phyloP scores from a whole-genome alignment of 2,888 invertebrate species.

The Pollenia labialis region DNA sequence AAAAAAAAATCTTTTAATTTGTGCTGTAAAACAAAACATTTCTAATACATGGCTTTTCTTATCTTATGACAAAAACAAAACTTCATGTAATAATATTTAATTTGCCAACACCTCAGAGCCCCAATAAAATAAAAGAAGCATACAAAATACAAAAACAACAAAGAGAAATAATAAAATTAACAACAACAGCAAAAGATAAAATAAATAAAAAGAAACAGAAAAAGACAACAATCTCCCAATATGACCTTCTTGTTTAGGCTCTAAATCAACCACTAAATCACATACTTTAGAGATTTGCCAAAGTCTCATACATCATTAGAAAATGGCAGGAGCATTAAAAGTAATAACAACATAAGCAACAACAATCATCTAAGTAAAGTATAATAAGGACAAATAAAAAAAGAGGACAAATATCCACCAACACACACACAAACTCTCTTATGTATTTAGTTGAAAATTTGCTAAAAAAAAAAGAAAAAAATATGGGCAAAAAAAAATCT shows the following conservation, averaged over 20 bases:
- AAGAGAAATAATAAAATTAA: not conserved
- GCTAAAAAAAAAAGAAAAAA: not conserved
- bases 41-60: too few species aligned
- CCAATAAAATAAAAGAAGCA: slow-evolving; percentile 47
- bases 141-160: not conserved
- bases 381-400: slow-evolving; percentile 42
- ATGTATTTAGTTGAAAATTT: slow-evolving; percentile 8
- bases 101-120: slow-evolving; percentile 41
- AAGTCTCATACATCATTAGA: slow-evolving; percentile 67
- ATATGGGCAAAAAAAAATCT: slow-evolving; percentile 10
- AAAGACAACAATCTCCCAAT: slow-evolving; percentile 56
- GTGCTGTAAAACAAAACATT: too few species aligned
- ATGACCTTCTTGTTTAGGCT: slow-evolving; percentile 70
- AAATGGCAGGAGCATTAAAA: slow-evolving; percentile 58
- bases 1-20: too few species aligned
- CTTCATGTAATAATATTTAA: slow-evolving; percentile 16
- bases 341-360: slow-evolving; percentile 1
- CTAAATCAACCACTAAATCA: slow-evolving; percentile 74
- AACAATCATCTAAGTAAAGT: not conserved
- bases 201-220: slow-evolving; percentile 8
- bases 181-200: not conserved
- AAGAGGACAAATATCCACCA: slow-evolving; percentile 30
- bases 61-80: not conserved
- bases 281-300: slow-evolving; percentile 67
- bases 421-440: not conserved